A percentile compares a stretch with the other conserved stretches of the same genome.
Evolutionary conservation across 2,888 invertebrate genomes (phyloP).

Genomic region (Mycalesis mineus): DNA sequence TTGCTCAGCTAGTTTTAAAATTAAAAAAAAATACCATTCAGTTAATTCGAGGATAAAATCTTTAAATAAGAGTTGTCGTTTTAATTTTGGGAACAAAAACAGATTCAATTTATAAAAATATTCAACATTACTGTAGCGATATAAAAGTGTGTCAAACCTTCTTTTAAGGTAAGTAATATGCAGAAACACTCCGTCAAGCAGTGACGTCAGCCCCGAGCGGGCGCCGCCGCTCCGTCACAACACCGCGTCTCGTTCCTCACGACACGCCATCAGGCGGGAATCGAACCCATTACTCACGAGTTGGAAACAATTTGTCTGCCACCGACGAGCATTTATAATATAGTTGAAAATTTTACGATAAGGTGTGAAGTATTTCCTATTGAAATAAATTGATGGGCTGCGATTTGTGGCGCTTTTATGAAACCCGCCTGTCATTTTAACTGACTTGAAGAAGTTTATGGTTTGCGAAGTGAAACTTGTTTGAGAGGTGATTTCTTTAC

Average conservation of each 20-base stretch:
- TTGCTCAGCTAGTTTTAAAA: no score
- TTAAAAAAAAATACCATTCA: no score
- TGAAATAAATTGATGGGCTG: constrained; percentile 18
- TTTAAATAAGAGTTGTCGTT: no score
- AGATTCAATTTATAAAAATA: no score
- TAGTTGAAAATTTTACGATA: constrained; percentile 25
- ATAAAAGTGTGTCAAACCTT: no score
- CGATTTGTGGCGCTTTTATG: constrained; percentile 8
- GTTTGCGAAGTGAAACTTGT: no score
- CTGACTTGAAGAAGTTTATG: no score
- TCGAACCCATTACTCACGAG: constrained; percentile 37
- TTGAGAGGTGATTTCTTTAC: no score
- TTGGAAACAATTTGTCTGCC: constrained; percentile 33
- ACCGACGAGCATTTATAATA: constrained; percentile 29
- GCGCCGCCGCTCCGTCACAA: constrained; percentile 34
- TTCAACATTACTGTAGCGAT: no score
- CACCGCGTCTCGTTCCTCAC: constrained; percentile 36
- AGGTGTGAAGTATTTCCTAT: constrained; percentile 18
- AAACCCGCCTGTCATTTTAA: background rate
- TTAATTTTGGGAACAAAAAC: no score
- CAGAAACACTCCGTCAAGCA: background rate
- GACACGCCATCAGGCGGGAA: constrained; percentile 32
- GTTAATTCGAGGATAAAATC: no score
- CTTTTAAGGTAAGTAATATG: background rate
- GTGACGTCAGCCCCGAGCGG: constrained; percentile 15